Conservation (phyloP, 2,113 vertebrate genomes). For the Tenrec ecaudatus region DNA sequence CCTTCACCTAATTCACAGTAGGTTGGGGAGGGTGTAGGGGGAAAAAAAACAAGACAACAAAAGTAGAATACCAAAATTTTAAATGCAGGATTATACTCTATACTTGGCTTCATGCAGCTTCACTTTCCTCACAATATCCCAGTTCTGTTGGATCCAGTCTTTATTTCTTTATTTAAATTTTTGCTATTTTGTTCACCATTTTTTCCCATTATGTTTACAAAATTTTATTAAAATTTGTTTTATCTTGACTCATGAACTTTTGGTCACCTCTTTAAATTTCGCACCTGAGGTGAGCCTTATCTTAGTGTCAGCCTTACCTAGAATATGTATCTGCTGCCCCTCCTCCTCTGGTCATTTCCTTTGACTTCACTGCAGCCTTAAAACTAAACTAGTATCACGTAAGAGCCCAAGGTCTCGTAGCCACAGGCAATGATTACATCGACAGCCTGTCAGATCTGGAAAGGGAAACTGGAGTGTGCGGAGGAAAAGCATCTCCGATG, state of each 20-base stretch:
- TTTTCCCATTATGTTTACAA: background rate
- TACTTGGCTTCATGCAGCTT: background rate
- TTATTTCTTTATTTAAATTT: constrained; percentile 59
- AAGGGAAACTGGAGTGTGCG: constrained; percentile 57
- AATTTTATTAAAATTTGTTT: background rate
- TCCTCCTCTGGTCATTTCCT: background rate
- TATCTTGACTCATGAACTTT: background rate
- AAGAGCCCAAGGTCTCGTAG: constrained; percentile 43
- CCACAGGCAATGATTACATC: constrained; percentile 35
- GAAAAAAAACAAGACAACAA: no score
- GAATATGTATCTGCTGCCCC: background rate
- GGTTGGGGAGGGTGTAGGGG: no score
- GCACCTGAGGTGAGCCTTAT: background rate
- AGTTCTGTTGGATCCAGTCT: background rate
- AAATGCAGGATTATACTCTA: background rate
- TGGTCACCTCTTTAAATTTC: background rate
- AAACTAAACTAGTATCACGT: constrained; percentile 49
- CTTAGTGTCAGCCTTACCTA: background rate
- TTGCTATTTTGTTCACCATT: constrained; percentile 27
- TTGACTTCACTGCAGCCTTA: constrained; percentile 27
- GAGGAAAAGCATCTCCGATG: constrained; percentile 44
- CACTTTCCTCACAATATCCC: background rate
- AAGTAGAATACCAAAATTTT: background rate
- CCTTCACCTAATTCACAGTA: no score
- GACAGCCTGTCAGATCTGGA: constrained; percentile 40